Evolutionary conservation across 2,113 vertebrate species (phyloP), one percentile per base, ranked within the genome.

Genomic region (Murina feae): DNA sequence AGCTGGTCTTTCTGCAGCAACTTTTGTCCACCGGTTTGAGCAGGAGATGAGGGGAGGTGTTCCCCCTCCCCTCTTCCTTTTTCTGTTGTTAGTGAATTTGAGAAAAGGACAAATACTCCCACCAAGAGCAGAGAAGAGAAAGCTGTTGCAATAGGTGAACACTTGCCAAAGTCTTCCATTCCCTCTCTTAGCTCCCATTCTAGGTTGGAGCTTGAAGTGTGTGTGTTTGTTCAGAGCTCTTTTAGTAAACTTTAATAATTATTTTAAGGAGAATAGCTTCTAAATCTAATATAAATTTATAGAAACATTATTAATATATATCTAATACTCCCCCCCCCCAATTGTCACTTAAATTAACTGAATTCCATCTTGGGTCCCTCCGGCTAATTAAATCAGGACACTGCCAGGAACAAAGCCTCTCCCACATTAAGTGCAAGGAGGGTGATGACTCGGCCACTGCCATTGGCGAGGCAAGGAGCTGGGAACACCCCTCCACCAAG

Each of bases 311-410:
- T 93, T 92, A 39, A 79, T 66, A 85, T 53, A 66, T 66, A 66
- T 28, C 58, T 63, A 76, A 60, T 76, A 42, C 65, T 2, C 35
- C 17, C 32, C 47, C 42, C 44, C 44, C 44, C n/a, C n/a, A n/a
- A 79, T 32, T 58, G 25, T 72, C 72, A 58, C 18, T 86, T 86
- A 93, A 93, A 89, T 91, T 16, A 86, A 71, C 63, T 86, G 72
- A 68, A 79, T 76, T 60, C 32, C 11, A 84, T 63, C 89, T 60
- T 51, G 23, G 9, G 25, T 71, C n/a, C 44, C 93, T 93, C 79
- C 3, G 51, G n/a, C 75, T 95, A 87, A 89, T 93, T 81, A 83
- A 95, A 82, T 65, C 60, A 86, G n/a, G 79, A 90, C 16, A n/a
- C 25, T 9, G 35, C 63, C 28, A 58, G 44, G 63, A 78, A 65